phyloP scores from a whole-genome alignment of 1,140 invertebrate genomes.

The Bombus confusus region DNA sequence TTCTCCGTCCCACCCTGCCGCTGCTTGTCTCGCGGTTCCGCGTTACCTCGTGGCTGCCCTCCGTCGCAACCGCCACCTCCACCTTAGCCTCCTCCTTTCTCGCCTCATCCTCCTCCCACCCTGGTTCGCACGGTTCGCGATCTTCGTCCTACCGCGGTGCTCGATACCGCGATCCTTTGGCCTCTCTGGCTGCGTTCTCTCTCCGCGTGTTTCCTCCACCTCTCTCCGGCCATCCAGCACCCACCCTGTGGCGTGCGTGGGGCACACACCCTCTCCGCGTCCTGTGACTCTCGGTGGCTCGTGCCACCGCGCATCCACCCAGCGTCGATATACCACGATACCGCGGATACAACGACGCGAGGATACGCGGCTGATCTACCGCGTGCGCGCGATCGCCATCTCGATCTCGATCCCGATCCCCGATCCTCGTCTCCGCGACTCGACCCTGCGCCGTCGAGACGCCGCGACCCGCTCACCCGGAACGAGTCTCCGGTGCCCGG shows the following conservation, averaged over 20 bases:
- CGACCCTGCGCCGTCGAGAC: slow-evolving; percentile 5
- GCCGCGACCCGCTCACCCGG: neutral
- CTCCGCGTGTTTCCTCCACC: neutral
- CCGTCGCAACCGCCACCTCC: neutral
- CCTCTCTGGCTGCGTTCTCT: neutral
- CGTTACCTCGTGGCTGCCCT: neutral
- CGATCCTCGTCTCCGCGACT: neutral
- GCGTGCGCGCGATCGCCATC: slow-evolving; percentile 49
- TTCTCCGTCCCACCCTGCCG: neutral
- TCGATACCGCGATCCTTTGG: slow-evolving; percentile 11
- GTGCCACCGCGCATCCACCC: slow-evolving; percentile 50
- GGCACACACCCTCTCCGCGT: slow-evolving; percentile 43
- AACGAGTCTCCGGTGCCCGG: slow-evolving; percentile 10
- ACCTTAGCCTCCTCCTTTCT: slow-evolving; percentile 3
- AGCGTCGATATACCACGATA: slow-evolving; percentile 51
- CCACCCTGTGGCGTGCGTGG: slow-evolving; percentile 4
- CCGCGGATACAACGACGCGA: slow-evolving; percentile 36
- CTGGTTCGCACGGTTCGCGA: neutral
- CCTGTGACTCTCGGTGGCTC: slow-evolving; percentile 42
- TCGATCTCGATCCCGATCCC: slow-evolving; percentile 31
- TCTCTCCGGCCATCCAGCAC: neutral
- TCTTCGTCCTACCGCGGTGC: neutral
- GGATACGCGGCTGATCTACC: slow-evolving; percentile 62
- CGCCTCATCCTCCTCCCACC: slow-evolving; percentile 21
- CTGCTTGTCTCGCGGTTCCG: too few relatives aligned